phyloP scores from a whole-genome alignment of 35 echinoderm and acorn worm genomes.

The Hemicentrotus pulcherrimus region DNA sequence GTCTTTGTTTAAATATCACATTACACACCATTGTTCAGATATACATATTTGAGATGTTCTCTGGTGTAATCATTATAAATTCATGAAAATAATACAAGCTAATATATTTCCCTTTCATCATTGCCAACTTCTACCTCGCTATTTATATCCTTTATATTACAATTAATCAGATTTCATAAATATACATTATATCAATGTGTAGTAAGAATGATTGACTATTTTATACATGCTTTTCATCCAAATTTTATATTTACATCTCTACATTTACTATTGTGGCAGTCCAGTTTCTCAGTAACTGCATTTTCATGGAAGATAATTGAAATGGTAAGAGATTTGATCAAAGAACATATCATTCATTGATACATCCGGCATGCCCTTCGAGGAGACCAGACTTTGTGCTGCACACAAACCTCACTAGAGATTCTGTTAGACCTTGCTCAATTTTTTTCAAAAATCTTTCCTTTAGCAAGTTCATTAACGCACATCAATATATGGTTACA shows the following conservation, averaged over 20 bases:
- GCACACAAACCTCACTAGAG: too few species aligned
- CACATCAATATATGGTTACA: too few species aligned
- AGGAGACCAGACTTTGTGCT: too few species aligned
- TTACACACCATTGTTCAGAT: not conserved
- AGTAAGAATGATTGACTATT: not conserved
- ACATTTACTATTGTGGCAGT: not conserved
- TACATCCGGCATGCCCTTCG: too few species aligned
- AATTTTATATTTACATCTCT: not conserved
- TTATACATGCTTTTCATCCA: not conserved
- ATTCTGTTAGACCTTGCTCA: too few species aligned
- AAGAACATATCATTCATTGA: too few species aligned
- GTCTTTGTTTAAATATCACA: conserved; percentile 13
- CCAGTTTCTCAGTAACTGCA: not conserved
- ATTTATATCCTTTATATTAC: not conserved
- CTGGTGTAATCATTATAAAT: not conserved
- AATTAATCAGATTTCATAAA: not conserved
- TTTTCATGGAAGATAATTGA: not conserved
- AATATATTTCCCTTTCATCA: not conserved
- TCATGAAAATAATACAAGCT: not conserved
- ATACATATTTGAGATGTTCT: not conserved
- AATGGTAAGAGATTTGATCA: not conserved
- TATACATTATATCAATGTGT: not conserved
- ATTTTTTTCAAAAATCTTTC: too few species aligned
- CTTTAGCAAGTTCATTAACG: too few species aligned
- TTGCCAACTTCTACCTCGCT: not conserved